phyloP scores from a whole-genome alignment of 1,140 invertebrate genomes.

The Homalodisca vitripennis region DNA sequence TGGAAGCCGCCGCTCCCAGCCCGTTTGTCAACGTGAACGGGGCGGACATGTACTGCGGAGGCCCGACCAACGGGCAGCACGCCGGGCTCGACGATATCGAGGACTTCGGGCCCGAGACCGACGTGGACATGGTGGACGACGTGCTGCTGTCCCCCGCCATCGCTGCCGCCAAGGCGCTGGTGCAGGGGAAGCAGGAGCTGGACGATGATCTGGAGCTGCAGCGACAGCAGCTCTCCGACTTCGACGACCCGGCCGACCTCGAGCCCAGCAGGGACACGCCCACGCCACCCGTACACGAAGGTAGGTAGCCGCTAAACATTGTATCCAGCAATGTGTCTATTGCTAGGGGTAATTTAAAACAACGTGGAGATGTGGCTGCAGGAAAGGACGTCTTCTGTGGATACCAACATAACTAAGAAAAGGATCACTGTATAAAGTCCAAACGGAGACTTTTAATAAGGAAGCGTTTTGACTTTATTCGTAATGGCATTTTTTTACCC shows the following conservation, averaged over 20 bases:
- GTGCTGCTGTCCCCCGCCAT: conserved; percentile 41
- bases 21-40: conserved; percentile 32
- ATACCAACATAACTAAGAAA: no score
- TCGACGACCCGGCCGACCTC: conserved; percentile 37
- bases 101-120: conserved; percentile 60
- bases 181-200: neutral
- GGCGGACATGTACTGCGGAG: conserved; percentile 25
- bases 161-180: conserved; percentile 25
- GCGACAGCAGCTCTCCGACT: conserved; percentile 41
- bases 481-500: no score
- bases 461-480: no score
- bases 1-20: conserved; percentile 56
- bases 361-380: no score
- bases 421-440: no score
- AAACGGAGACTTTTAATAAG: no score
- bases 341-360: no score
- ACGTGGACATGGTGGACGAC: conserved; percentile 59
- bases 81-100: conserved; percentile 56
- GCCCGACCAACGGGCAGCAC: conserved; percentile 51
- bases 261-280: conserved; percentile 49
- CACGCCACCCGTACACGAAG: conserved; percentile 54
- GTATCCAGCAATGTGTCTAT: no score
- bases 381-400: no score
- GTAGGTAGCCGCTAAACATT: conserved; percentile 49
- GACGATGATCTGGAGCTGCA: conserved; percentile 38